Evolutionary conservation across 1,140 invertebrate genomes (phyloP).

Genomic region (Lasioglossum albipes): DNA sequence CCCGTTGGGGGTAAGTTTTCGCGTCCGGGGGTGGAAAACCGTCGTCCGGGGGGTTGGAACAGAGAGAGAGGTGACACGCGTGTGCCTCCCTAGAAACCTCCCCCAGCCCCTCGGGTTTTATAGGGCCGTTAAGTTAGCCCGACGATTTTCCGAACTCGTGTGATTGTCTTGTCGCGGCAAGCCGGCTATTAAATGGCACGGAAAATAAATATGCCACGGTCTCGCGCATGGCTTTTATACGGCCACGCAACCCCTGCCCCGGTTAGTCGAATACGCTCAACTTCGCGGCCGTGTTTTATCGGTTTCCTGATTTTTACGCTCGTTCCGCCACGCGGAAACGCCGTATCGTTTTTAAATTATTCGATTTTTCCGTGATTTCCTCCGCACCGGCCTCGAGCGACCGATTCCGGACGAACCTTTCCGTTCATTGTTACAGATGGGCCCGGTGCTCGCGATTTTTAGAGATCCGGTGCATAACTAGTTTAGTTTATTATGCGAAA

Average conservation of each 20-base stretch:
- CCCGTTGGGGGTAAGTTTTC: constrained; percentile 35
- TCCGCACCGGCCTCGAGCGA: not conserved
- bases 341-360: not conserved
- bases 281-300: constrained; percentile 34
- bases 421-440: no score
- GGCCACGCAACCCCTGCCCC: not conserved
- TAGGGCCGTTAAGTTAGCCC: constrained; percentile 64
- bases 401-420: not conserved
- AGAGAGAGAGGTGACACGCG: not conserved
- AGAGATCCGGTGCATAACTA: no score
- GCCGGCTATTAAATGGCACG: constrained; percentile 55
- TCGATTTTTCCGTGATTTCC: not conserved
- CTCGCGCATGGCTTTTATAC: constrained; percentile 19
- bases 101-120: constrained; percentile 47
- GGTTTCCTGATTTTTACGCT: not conserved
- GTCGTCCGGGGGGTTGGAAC: not conserved
- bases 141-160: constrained; percentile 64
- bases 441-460: no score
- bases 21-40: constrained; percentile 7
- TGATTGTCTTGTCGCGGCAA: constrained; percentile 62
- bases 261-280: constrained; percentile 16
- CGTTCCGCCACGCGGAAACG: not conserved
- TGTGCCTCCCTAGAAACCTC: constrained; percentile 11
- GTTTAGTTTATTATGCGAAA: no score
- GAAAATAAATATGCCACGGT: constrained; percentile 62